A percentile compares a stretch with the other conserved stretches of the same genome.
These are phyloP conservation scores for Epinephelus fuscoguttatus DNA, from an alignment of 2,113 vertebrate species.

Conservation along the genomic window DNA sequence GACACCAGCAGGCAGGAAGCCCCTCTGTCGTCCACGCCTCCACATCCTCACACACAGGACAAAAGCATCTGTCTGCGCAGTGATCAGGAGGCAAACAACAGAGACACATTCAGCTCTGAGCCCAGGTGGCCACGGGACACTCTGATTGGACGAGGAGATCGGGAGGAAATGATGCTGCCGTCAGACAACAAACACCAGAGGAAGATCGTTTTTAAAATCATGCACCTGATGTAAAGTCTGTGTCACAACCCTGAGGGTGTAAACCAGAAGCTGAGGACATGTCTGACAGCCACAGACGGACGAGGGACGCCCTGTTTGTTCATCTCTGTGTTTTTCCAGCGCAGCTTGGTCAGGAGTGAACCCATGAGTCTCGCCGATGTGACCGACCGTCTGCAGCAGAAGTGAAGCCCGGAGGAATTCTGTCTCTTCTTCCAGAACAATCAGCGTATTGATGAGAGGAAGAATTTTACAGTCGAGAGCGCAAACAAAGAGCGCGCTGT, in stretches of 20 bases:
- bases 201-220: no score
- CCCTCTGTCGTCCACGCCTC: background rate
- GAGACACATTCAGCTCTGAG: background rate
- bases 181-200: no score
- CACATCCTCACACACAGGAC: background rate
- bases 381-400: no score
- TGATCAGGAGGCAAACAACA: no score
- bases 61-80: no score
- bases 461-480: constrained; percentile 10
- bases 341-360: background rate
- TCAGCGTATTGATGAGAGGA: constrained; percentile 47
- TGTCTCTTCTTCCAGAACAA: constrained; percentile 55
- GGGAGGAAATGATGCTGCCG: background rate
- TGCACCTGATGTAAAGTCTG: no score
- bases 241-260: no score
- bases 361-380: background rate
- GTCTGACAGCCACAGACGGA: no score
- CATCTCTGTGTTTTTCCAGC: background rate
- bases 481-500: constrained; percentile 33
- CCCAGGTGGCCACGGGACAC: background rate
- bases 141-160: background rate
- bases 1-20: background rate
- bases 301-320: no score
- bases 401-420: constrained; percentile 35
- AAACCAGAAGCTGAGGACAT: no score